These are phyloP conservation scores for Odontothrips loti DNA, from an alignment of 2,888 invertebrate species.

Conservation along the genomic window DNA sequence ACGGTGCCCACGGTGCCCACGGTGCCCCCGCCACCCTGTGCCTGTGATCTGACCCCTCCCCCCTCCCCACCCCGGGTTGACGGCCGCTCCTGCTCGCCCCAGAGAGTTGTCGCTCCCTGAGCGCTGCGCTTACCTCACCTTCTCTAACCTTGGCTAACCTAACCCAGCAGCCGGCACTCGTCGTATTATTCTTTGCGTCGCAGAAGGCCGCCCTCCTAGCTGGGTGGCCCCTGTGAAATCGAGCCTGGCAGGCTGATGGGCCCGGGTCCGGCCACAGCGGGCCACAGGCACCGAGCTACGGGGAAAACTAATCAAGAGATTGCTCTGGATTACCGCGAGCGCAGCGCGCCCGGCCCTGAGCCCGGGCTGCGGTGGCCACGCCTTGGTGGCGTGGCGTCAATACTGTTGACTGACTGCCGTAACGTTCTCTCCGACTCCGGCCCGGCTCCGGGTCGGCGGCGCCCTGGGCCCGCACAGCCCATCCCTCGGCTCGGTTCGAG, in stretches of 20 bases:
- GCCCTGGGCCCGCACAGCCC: background rate
- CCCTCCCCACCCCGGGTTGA: too few relatives aligned
- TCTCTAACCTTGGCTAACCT: background rate
- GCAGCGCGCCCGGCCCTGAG: background rate
- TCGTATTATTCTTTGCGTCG: background rate
- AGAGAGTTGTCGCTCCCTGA: too few relatives aligned
- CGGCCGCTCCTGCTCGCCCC: too few relatives aligned
- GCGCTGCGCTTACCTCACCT: too few relatives aligned
- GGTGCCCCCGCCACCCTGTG: too few relatives aligned
- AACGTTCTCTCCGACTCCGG: background rate
- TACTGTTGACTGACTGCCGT: background rate
- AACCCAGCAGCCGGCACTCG: background rate
- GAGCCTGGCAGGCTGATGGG: background rate
- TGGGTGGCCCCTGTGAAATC: background rate
- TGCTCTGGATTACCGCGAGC: background rate
- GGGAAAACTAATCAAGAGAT: conserved; percentile 24
- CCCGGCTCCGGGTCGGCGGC: background rate
- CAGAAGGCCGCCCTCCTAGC: background rate
- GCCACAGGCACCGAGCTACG: background rate
- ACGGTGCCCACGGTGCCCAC: too few relatives aligned
- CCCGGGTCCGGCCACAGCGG: background rate
- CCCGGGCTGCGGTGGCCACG: background rate
- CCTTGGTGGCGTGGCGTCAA: background rate
- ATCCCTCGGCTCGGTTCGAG: background rate
- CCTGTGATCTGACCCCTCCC: too few relatives aligned